Conservation (phyloP, 2,888 invertebrate genomes). For the Eupeodes luniger region DNA sequence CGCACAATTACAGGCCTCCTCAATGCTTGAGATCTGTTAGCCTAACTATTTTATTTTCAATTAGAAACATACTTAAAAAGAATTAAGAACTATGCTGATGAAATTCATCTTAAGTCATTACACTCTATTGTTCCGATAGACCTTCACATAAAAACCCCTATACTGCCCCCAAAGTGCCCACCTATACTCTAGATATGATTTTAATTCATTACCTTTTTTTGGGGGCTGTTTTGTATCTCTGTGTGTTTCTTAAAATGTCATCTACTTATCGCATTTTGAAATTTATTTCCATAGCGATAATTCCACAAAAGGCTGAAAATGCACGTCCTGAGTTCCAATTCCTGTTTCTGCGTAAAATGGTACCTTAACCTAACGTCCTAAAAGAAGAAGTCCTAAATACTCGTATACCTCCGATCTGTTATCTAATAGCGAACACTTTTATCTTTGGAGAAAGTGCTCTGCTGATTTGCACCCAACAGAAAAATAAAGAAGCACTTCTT, state of each 20-base stretch:
- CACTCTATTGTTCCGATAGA: no score
- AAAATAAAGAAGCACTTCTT: constrained; percentile 22
- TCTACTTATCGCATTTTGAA: constrained; percentile 76
- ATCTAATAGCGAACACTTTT: constrained; percentile 31
- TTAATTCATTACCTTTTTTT: no score
- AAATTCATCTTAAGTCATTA: no score
- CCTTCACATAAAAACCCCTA: no score
- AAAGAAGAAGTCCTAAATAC: neutral
- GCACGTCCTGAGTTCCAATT: constrained; percentile 57
- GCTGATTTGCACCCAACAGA: constrained; percentile 35
- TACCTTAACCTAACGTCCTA: constrained; percentile 15
- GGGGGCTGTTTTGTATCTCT: neutral
- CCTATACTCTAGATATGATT: no score
- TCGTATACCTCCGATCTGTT: neutral
- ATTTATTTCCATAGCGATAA: constrained; percentile 75
- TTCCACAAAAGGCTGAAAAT: constrained; percentile 72
- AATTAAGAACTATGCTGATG: no score
- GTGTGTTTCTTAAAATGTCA: constrained; percentile 72
- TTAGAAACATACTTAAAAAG: no score
- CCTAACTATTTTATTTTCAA: no score
- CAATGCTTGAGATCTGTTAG: no score
- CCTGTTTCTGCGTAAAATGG: constrained; percentile 30
- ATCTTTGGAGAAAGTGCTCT: constrained; percentile 30
- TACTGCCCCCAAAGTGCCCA: no score
- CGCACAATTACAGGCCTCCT: no score